Conservation (phyloP, 2,113 vertebrate species). For the Dasypus novemcinctus region DNA sequence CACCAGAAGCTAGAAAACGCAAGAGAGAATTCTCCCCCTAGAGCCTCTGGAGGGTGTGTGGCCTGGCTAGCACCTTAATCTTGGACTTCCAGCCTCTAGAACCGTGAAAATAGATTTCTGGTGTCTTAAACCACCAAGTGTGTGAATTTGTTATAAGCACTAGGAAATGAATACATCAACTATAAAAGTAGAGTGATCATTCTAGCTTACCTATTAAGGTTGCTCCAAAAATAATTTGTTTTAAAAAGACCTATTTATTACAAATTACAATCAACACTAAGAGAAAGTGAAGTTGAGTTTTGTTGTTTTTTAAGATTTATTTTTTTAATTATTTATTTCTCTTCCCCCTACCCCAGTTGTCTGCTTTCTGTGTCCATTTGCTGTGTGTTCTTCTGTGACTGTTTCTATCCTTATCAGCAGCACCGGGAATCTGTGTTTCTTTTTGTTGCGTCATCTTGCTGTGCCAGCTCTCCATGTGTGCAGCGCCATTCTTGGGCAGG, state of each 20-base stretch:
- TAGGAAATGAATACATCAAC: not conserved
- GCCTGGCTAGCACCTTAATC: not conserved
- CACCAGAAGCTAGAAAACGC: not conserved
- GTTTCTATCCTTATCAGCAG: too few relatives aligned
- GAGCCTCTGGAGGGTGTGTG: not conserved
- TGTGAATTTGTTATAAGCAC: not conserved
- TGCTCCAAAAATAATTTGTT: not conserved
- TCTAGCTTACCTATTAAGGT: not conserved
- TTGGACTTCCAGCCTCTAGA: not conserved
- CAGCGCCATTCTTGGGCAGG: too few relatives aligned
- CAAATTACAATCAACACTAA: not conserved
- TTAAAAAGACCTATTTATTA: not conserved
- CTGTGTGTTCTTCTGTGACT: too few relatives aligned
- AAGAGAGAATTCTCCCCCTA: not conserved
- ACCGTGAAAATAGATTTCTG: not conserved
- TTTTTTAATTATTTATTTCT: too few relatives aligned
- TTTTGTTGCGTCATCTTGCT: too few relatives aligned
- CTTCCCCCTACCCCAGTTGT: too few relatives aligned
- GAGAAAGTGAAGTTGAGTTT: slow-evolving; percentile 24
- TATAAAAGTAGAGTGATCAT: slow-evolving; percentile 2
- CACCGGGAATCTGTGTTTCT: too few relatives aligned
- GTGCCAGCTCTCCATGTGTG: too few relatives aligned
- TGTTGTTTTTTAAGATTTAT: too few relatives aligned
- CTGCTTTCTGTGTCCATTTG: too few relatives aligned
- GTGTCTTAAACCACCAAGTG: not conserved